A percentile compares a stretch with the other conserved stretches of the same genome.
Evolutionary conservation across 2,888 invertebrate genomes (phyloP).

Genomic region (Coenonympha arcania): DNA sequence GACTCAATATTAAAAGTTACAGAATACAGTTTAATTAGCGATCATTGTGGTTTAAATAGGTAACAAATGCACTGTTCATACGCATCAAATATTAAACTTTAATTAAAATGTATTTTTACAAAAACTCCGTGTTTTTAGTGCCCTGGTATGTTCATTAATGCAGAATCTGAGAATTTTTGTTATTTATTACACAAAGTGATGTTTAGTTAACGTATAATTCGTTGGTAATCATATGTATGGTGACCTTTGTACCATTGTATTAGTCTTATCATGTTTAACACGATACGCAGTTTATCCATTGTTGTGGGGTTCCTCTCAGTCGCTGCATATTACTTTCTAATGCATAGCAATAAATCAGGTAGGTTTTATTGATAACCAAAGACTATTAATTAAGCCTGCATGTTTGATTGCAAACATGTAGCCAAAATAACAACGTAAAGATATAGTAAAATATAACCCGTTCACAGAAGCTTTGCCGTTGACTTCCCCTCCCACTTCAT

Average conservation of each 20-base stretch:
- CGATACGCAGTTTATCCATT: slow-evolving; percentile 30
- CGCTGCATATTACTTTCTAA: slow-evolving; percentile 43
- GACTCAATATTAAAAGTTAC: no score
- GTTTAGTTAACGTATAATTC: not conserved
- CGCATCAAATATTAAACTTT: not conserved
- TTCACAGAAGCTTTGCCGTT: no score
- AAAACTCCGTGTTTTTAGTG: not conserved
- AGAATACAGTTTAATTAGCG: not conserved
- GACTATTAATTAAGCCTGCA: slow-evolving; percentile 7
- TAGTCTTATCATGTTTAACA: slow-evolving; percentile 21
- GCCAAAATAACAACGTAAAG: no score
- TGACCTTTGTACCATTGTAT: slow-evolving; percentile 6
- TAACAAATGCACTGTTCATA: not conserved
- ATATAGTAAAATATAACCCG: no score
- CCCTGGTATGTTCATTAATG: not conserved
- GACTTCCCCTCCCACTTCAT: no score
- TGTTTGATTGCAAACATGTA: no score
- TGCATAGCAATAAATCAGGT: slow-evolving; percentile 43
- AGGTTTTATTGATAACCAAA: slow-evolving; percentile 33
- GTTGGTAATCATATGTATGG: not conserved
- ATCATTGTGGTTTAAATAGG: not conserved
- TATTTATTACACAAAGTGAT: not conserved
- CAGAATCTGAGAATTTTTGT: not conserved
- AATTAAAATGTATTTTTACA: not conserved
- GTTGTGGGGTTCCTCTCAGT: slow-evolving; percentile 43